Percentiles rank a stretch among this genome's conserved stretches.
phyloP scores from a whole-genome alignment of 2,888 invertebrate genomes.

The Pandemis corylana region DNA sequence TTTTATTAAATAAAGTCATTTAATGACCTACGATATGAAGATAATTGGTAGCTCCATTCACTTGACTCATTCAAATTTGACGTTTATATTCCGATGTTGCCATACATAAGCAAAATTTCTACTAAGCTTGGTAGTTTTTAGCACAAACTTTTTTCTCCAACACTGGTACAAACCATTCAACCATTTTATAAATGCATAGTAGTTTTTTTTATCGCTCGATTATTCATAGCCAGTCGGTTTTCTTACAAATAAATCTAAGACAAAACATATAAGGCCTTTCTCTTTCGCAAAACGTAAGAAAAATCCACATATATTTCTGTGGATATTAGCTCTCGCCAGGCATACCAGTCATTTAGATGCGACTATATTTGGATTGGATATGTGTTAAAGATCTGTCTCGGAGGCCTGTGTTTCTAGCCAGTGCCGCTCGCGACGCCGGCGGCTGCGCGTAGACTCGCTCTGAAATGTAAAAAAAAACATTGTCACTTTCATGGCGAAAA shows the following conservation, averaged over 20 bases:
- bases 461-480: constrained; percentile 37
- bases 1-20: neutral
- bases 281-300: neutral
- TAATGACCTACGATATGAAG: constrained; percentile 4
- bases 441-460: constrained; percentile 50
- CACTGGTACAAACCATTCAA: neutral
- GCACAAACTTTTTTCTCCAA: neutral
- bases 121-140: constrained; percentile 4
- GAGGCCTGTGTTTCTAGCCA: constrained; percentile 63
- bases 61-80: neutral
- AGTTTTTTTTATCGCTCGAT: neutral
- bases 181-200: neutral
- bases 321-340: too few species aligned
- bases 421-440: constrained; percentile 55
- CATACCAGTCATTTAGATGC: too few species aligned
- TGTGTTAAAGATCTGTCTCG: constrained; percentile 59
- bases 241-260: neutral
- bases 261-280: neutral
- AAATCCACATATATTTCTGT: too few species aligned
- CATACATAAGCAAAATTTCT: neutral
- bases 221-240: neutral
- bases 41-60: constrained; percentile 1
- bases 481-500: neutral
- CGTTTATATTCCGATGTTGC: neutral
- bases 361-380: constrained; percentile 1